phyloP scores from a whole-genome alignment of 2,888 invertebrate genomes.

The Orchesella flavescens region DNA sequence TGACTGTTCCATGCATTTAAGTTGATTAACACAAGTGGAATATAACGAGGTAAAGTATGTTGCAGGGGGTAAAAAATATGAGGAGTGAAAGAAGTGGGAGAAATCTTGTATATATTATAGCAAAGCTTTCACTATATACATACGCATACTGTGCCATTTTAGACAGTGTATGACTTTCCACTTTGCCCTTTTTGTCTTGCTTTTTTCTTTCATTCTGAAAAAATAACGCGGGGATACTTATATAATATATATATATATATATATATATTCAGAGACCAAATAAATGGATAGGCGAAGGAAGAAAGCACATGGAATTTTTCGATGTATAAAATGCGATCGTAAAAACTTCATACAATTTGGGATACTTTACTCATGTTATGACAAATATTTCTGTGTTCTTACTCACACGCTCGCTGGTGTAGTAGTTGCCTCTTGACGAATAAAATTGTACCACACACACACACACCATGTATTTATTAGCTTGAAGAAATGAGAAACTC shows the following conservation, averaged over 20 bases:
- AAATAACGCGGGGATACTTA: too few relatives aligned
- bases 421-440: too few relatives aligned
- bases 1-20: slow-evolving; percentile 40
- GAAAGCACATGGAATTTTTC: background rate
- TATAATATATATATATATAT: too few relatives aligned
- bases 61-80: slow-evolving; percentile 33
- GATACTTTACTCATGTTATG: too few relatives aligned
- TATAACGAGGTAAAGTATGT: slow-evolving; percentile 18
- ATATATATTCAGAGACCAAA: too few relatives aligned
- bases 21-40: slow-evolving; percentile 43
- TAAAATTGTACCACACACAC: too few relatives aligned
- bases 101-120: slow-evolving; percentile 24
- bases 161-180: background rate
- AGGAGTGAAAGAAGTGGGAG: slow-evolving; percentile 45
- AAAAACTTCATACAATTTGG: too few relatives aligned
- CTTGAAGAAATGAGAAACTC: background rate
- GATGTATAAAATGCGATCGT: background rate
- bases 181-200: slow-evolving; percentile 9
- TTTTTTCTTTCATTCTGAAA: background rate
- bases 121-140: too few relatives aligned
- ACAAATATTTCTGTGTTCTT: too few relatives aligned
- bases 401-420: too few relatives aligned
- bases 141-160: background rate
- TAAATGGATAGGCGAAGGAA: background rate
- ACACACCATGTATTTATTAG: background rate